phyloP scores from a whole-genome alignment of 2,888 invertebrate species.

The Amphipoea lucens region DNA sequence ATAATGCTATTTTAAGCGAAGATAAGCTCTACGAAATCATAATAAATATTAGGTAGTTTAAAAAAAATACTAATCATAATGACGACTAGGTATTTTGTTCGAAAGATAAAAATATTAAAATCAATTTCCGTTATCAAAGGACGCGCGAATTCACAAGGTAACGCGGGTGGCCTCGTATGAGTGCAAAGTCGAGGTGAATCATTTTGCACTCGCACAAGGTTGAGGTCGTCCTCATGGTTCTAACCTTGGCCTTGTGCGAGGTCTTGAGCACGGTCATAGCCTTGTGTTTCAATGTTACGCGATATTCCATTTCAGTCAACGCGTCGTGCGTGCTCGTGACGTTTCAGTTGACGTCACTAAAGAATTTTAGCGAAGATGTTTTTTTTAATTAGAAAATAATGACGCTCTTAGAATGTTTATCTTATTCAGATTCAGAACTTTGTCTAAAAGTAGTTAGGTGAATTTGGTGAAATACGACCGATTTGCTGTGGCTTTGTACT shows the following conservation, averaged over 20 bases:
- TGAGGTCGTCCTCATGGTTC: slow-evolving; percentile 28
- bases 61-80: slow-evolving; percentile 19
- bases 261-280: slow-evolving; percentile 40
- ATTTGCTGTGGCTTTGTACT: too few species aligned
- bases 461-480: too few species aligned
- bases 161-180: slow-evolving; percentile 32
- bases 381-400: background rate
- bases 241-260: slow-evolving; percentile 40
- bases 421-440: background rate
- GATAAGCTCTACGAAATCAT: background rate
- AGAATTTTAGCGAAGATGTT: too few species aligned
- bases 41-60: background rate
- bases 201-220: slow-evolving; percentile 36
- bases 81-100: slow-evolving; percentile 6
- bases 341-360: slow-evolving; percentile 23
- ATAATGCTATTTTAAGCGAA: background rate
- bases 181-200: slow-evolving; percentile 44
- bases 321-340: background rate
- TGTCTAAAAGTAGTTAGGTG: background rate
- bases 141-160: slow-evolving; percentile 33
- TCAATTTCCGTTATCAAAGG: slow-evolving; percentile 33
- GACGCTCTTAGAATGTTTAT: background rate
- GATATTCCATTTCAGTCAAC: slow-evolving; percentile 18
- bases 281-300: slow-evolving; percentile 56
- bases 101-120: slow-evolving; percentile 10